Conservation (phyloP, 2,797 vertebrate species). For the Hippoglossus hippoglossus region DNA sequence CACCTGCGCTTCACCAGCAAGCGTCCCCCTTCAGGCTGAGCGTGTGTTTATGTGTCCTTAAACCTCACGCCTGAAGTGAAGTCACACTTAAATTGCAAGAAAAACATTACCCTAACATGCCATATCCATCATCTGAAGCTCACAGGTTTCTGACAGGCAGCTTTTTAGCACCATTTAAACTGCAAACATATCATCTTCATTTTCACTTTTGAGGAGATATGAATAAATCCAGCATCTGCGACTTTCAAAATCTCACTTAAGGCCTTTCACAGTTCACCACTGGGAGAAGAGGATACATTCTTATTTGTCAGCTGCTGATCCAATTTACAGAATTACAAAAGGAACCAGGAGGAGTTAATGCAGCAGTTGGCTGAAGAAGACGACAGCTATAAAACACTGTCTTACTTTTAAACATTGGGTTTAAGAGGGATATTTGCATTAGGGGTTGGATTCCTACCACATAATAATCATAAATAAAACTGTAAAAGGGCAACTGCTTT, state of each 20-base stretch:
- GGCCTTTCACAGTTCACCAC: slow-evolving; percentile 37
- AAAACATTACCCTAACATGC: slow-evolving; percentile 58
- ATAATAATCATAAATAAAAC: slow-evolving; percentile 65
- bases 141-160: slow-evolving; percentile 24
- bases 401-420: slow-evolving; percentile 64
- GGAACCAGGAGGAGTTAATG: slow-evolving; percentile 39
- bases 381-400: slow-evolving; percentile 57
- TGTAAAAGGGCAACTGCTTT: slow-evolving; percentile 55
- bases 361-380: slow-evolving; percentile 43
- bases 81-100: slow-evolving; percentile 65
- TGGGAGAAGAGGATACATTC: slow-evolving; percentile 53
- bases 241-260: slow-evolving; percentile 23
- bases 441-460: slow-evolving; percentile 42
- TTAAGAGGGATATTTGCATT: slow-evolving; percentile 74
- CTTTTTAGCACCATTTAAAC: slow-evolving; percentile 27
- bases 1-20: slow-evolving; percentile 53
- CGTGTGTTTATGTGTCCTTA: slow-evolving; percentile 58
- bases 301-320: slow-evolving; percentile 57
- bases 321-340: slow-evolving; percentile 61
- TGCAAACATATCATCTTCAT: slow-evolving; percentile 27
- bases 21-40: slow-evolving; percentile 27
- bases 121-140: slow-evolving; percentile 45
- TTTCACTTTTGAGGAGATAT: slow-evolving; percentile 26
- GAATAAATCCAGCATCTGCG: slow-evolving; percentile 29
- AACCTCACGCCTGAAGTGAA: slow-evolving; percentile 49